Evolutionary conservation across 1,140 invertebrate species (phyloP).

Genomic region (Chironomus tepperi): DNA sequence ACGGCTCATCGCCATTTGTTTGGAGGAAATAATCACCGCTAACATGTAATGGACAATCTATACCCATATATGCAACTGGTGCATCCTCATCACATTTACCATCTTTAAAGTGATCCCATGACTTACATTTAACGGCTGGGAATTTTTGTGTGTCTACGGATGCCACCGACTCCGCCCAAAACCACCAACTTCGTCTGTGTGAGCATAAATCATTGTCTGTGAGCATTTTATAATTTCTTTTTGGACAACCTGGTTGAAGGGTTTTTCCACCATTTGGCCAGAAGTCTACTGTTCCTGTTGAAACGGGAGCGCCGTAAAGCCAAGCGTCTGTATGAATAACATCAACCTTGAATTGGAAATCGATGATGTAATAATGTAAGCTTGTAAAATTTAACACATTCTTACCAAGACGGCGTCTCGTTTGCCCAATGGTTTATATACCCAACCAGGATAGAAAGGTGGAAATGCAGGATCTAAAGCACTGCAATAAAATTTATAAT

Average conservation of each 20-base stretch:
- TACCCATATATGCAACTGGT: conserved; percentile 31
- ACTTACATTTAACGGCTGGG: conserved; percentile 38
- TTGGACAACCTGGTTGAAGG: conserved; percentile 49
- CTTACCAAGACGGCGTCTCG: conserved; percentile 42
- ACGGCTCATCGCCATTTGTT: conserved; percentile 40
- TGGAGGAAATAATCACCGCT: conserved; percentile 41
- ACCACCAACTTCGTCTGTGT: conserved; percentile 53
- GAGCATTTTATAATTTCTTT: conserved; percentile 37
- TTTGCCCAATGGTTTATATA: conserved; percentile 51
- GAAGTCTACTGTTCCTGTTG: conserved; percentile 51
- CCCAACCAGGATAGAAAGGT: conserved; percentile 45
- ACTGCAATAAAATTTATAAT: conserved; percentile 26
- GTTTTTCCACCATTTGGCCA: conserved; percentile 52
- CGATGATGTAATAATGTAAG: no score
- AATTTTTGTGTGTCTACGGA: conserved; percentile 42
- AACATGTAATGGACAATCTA: conserved; percentile 36
- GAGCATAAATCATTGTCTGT: conserved; percentile 47
- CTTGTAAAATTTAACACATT: no score
- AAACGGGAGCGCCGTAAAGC: conserved; percentile 45
- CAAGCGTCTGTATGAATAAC: conserved; percentile 60
- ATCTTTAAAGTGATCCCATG: conserved; percentile 41
- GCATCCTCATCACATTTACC: conserved; percentile 30
- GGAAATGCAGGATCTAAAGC: conserved; percentile 52
- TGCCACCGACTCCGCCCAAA: conserved; percentile 49
- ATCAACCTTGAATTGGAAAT: conserved; percentile 42